These are phyloP conservation scores for Perizoma affinitatum DNA, from an alignment of 2,888 invertebrate genomes.

Conservation along the genomic window DNA sequence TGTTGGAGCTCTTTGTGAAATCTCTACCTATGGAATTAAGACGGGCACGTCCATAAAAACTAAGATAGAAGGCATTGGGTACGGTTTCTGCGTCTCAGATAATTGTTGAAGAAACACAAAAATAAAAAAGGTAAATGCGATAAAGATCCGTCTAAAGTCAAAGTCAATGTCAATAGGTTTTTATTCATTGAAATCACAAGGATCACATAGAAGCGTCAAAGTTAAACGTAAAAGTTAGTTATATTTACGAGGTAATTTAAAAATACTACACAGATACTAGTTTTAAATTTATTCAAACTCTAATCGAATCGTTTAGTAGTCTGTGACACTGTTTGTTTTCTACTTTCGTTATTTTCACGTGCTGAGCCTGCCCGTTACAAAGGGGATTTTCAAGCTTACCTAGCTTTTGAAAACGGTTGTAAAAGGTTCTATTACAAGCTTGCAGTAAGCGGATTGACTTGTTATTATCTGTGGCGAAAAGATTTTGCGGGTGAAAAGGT, in stretches of 20 bases:
- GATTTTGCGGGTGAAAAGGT: background rate
- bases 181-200: too few species aligned
- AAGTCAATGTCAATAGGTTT: too few species aligned
- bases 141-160: too few species aligned
- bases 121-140: too few species aligned
- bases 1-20: constrained; percentile 1
- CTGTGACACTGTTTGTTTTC: too few species aligned
- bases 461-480: background rate
- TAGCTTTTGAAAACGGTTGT: background rate
- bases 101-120: background rate
- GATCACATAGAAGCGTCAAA: too few species aligned
- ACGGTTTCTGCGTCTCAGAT: too few species aligned
- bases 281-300: background rate
- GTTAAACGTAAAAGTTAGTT: too few species aligned
- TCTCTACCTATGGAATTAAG: background rate
- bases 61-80: too few species aligned
- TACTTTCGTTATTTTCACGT: background rate
- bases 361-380: background rate
- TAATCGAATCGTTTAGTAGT: background rate
- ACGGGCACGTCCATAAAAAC: background rate
- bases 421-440: background rate
- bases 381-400: background rate
- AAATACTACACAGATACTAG: background rate
- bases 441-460: background rate
- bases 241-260: background rate